Conservation (phyloP, 2,113 vertebrate genomes). For the Heliornis fulica region DNA sequence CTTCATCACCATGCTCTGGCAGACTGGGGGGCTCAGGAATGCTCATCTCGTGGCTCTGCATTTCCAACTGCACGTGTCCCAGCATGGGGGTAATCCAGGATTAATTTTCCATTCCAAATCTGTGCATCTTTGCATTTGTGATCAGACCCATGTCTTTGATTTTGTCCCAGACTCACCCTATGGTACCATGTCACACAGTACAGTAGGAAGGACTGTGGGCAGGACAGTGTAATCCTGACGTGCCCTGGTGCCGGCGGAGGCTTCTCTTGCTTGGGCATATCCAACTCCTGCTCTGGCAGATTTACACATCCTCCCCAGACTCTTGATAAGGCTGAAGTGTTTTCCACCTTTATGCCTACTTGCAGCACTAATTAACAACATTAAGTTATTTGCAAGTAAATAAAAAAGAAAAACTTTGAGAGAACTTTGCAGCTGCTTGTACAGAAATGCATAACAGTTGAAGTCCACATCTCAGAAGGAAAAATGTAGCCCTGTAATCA, state of each 20-base stretch:
- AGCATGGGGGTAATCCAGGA: background rate
- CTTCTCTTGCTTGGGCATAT: background rate
- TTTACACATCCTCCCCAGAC: background rate
- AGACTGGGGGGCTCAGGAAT: background rate
- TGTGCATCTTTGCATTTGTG: background rate
- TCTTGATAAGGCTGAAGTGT: background rate
- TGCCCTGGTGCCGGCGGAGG: rapidly evolving
- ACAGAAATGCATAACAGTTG: background rate
- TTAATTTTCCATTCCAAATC: background rate
- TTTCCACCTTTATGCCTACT: background rate
- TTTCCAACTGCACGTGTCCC: rapidly evolving
- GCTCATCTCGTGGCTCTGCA: background rate
- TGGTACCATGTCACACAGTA: background rate
- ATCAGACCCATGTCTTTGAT: background rate
- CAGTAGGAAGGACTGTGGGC: background rate
- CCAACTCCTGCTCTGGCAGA: background rate
- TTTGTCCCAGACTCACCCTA: background rate
- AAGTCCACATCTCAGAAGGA: background rate
- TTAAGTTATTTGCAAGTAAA: background rate
- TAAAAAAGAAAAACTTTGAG: background rate
- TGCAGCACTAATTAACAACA: background rate
- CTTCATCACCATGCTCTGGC: rapidly evolving
- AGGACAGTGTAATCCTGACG: background rate
- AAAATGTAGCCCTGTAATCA: background rate
- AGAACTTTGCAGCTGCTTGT: background rate